Base-by-base conservation (phyloP, 2,113 vertebrate genomes). In the Lanius ludovicianus region DNA sequence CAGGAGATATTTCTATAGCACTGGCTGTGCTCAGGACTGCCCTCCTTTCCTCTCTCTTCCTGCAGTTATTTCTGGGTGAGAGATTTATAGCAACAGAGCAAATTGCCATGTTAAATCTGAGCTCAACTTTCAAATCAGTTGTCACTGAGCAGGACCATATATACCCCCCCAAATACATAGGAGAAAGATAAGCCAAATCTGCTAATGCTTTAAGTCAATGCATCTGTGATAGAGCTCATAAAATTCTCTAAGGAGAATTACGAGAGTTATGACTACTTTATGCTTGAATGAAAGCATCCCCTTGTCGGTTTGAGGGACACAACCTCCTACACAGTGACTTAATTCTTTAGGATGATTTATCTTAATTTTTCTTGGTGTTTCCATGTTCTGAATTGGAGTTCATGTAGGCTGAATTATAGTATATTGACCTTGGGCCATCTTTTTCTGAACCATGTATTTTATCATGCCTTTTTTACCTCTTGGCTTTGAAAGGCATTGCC, bases 211-310 rank as follows among this genome's bases (percentile, higher is more conserved):
- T 68, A 84, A 95, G 73, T 92, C 91, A 87, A 17, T 84, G 71
- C 76, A 28, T 80, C 75, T 88, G 77, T 94, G 93, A 89, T 82
- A 79, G 44, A 91, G 81, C 87, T 95, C 80, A 79, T 89, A 92
- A 95, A 95, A 89, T 93, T 73, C 86, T 77, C 80, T 64, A 15
- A 87, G 81, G 80, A 91, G 87, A 94, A 82, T 84, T 92, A 78
- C 0, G 7, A 81, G 89, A 93, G 39, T 94, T 93, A 96, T 11
- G 53, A 79, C 80, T 89, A 4, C 53, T 89, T 95, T 33, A 56
- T 69, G 87, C 87, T 79, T 94, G 77, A 95, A 68, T 84, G 91
- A 89, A 95, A 84, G 64, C 89, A 78, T 78, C 91, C 57, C n/a
- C 94, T 67, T 81, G 68, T 44, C 2, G 2, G 89, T 88, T 80